A percentile compares a stretch with the other conserved stretches of the same genome.
phyloP scores from a whole-genome alignment of 2,888 invertebrate species.

The Gastracanthus pulcherrimus region DNA sequence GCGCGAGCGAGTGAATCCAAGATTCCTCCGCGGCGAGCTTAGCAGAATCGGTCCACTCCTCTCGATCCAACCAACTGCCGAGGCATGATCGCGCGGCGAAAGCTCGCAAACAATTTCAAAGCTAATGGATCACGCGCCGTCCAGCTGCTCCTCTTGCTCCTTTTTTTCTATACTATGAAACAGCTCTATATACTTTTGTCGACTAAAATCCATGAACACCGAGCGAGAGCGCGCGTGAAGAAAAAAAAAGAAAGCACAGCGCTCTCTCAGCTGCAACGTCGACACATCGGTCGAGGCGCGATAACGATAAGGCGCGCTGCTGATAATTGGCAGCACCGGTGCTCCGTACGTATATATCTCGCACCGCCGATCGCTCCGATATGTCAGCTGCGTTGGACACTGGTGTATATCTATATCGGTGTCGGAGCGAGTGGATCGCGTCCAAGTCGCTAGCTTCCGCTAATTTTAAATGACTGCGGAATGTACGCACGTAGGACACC shows the following conservation, averaged over 20 bases:
- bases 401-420: background rate
- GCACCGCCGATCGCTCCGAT: background rate
- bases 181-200: no score
- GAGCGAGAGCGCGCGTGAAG: background rate
- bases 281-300: no score
- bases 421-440: background rate
- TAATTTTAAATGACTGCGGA: slow-evolving; percentile 41
- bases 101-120: background rate
- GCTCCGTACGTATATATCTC: no score
- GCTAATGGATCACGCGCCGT: background rate
- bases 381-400: background rate
- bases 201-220: background rate
- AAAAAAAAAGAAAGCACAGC: background rate
- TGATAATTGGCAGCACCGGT: background rate
- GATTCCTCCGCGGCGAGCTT: background rate
- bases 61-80: background rate
- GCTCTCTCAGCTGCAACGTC: background rate
- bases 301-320: background rate
- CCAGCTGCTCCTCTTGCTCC: background rate
- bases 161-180: background rate
- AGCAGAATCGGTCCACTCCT: background rate
- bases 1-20: background rate
- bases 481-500: slow-evolving; percentile 17
- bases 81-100: background rate
- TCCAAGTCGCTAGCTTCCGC: slow-evolving; percentile 27